Evolutionary conservation across 2,113 vertebrate species (phyloP).

Genomic region (Burhinus bistriatus): DNA sequence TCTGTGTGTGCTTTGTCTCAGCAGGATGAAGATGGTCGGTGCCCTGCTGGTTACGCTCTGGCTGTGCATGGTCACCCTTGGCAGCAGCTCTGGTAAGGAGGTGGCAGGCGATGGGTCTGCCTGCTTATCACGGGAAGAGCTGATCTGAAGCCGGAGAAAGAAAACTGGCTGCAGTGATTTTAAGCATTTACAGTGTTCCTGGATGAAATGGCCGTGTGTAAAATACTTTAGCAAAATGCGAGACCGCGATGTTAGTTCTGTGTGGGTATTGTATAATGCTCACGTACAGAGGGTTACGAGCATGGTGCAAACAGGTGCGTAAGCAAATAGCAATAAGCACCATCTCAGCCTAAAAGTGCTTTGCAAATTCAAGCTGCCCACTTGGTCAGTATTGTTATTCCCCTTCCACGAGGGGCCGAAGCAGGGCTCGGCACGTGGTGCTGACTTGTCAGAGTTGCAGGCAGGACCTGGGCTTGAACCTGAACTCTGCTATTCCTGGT

Average conservation of each 20-base stretch:
- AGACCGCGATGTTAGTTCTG: accelerated
- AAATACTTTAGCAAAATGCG: not conserved
- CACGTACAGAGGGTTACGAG: accelerated
- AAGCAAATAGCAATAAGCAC: not conserved
- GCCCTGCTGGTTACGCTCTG: slow-evolving; percentile 44
- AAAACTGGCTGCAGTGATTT: not conserved
- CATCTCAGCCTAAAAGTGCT: not conserved
- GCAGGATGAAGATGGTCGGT: slow-evolving; percentile 72
- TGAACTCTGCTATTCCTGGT: not conserved
- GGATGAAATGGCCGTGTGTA: not conserved
- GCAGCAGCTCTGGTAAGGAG: slow-evolving; percentile 69
- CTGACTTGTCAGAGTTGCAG: not conserved
- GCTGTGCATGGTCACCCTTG: slow-evolving; percentile 36
- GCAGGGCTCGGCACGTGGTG: accelerated
- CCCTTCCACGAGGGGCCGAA: not conserved
- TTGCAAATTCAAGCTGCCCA: not conserved
- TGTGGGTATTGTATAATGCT: not conserved
- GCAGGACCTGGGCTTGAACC: not conserved
- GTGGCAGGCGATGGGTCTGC: accelerated
- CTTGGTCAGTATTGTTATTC: not conserved
- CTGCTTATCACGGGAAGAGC: not conserved
- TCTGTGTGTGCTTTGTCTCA: slow-evolving; percentile 10
- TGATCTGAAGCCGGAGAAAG: not conserved
- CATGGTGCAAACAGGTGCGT: accelerated
- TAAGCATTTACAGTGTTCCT: not conserved